A percentile compares a stretch with the other conserved stretches of the same genome.
These are phyloP conservation scores for Leptogaster cylindrica DNA, from an alignment of 2,888 invertebrate species.

Conservation along the genomic window DNA sequence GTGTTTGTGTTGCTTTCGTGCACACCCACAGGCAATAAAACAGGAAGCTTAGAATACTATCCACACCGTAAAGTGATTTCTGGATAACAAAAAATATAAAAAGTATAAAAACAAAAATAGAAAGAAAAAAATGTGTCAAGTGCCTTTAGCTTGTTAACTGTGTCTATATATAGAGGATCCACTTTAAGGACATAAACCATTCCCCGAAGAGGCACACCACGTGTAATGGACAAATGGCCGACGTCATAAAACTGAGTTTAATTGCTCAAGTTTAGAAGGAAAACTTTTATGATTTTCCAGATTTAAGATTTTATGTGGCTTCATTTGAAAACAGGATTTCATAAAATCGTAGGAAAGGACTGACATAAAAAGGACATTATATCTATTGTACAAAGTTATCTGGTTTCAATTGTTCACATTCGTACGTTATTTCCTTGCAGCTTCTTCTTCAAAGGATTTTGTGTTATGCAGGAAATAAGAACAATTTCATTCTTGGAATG, in stretches of 20 bases:
- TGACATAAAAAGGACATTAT: slow-evolving; percentile 17
- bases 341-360: slow-evolving; percentile 8
- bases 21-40: slow-evolving; percentile 10
- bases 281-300: slow-evolving; percentile 30
- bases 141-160: slow-evolving; percentile 4
- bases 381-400: slow-evolving; percentile 22
- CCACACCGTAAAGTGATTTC: not conserved
- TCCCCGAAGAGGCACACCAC: not conserved
- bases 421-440: slow-evolving; percentile 3
- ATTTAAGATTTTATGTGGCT: slow-evolving; percentile 16
- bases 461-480: not conserved
- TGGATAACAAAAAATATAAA: not conserved
- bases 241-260: slow-evolving; percentile 12
- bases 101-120: not conserved
- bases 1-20: too few species aligned
- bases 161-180: not conserved
- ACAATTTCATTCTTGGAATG: slow-evolving; percentile 13
- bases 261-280: slow-evolving; percentile 23
- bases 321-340: slow-evolving; percentile 33
- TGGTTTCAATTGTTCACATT: slow-evolving; percentile 1
- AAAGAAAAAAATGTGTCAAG: slow-evolving; percentile 7
- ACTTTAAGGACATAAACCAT: not conserved
- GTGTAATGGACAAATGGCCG: slow-evolving; percentile 1
- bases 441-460: not conserved
- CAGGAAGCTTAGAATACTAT: slow-evolving; percentile 2